These are phyloP conservation scores for Aplodontia rufa DNA, from an alignment of 2,113 vertebrate species.

Conservation along the genomic window DNA sequence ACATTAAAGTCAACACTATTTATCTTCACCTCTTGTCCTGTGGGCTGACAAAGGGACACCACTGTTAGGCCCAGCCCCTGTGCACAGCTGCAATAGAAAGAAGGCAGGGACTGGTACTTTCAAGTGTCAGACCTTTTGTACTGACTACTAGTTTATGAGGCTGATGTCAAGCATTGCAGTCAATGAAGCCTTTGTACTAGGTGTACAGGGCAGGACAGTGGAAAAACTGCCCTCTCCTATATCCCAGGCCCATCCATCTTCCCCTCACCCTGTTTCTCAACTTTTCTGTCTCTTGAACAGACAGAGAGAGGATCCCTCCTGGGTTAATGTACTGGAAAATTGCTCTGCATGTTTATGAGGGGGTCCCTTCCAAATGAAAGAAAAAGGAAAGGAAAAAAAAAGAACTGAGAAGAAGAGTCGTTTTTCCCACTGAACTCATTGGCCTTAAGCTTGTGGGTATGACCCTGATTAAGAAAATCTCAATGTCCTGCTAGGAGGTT, in stretches of 20 bases:
- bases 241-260: conserved; percentile 98
- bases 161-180: conserved; percentile 98
- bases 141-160: conserved; percentile 98
- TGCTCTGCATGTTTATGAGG: conserved; percentile 99
- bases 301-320: conserved; percentile 93
- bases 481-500: conserved; percentile 89
- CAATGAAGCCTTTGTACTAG: conserved; percentile 99
- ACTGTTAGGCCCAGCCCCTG: conserved; percentile 88
- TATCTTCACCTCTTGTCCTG: conserved; percentile 90
- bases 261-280: conserved; percentile 87
- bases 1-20: conserved; percentile 89
- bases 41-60: conserved; percentile 84
- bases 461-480: conserved; percentile 92
- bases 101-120: conserved; percentile 94
- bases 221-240: conserved; percentile 96
- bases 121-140: conserved; percentile 98
- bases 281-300: conserved; percentile 87
- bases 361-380: conserved; percentile 94
- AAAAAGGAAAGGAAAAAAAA: conserved; percentile 88
- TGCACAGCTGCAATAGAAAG: conserved; percentile 88
- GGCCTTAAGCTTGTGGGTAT: conserved; percentile 92
- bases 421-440: conserved; percentile 90
- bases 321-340: conserved; percentile 99
- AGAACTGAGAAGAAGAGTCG: conserved; percentile 87
- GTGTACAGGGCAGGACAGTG: conserved; percentile 95